Base-by-base conservation (phyloP, 1,140 invertebrate species). In the Bombus pascuorum region DNA sequence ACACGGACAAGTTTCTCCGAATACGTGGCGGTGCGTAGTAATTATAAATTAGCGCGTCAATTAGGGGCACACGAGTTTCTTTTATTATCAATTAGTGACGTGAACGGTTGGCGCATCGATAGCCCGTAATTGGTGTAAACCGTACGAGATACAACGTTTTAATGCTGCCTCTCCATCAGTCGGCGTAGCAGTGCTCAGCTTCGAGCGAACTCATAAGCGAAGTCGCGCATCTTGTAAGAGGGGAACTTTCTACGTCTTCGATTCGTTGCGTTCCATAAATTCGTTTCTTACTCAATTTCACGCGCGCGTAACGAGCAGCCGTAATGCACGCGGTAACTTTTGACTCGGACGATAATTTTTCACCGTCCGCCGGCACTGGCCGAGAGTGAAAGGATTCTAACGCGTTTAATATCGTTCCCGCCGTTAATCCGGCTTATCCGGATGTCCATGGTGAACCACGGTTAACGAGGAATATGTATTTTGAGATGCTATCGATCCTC, bases 231-330 rank as follows among this genome's bases (percentile, higher is more conserved):
- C 34, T n/a, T 34, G 39, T 12, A 18, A 68, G 42, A 25, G n/a
- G 62, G 77, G 32, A 25, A 82, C 80, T 82, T 75, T 75, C 71
- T 66, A 75, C 81, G 57, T 75, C n/a, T 82, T 82, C 72, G 81
- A 82, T 82, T 82, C 81, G 81, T 65, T 59, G 81, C 81, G 71
- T 65, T 82, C 32, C 81, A 82, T 82, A 82, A 82, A 82, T 82
- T 82, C 71, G 81, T 82, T 82, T 82, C 71, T 82, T 73, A 71
- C 80, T 82, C 70, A 62, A 82, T 82, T 82, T 82, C 71, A 82
- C 80, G 80, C 70, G 68, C 80, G 80, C 80, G 80, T 82, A 82
- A 82, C 80, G 80, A 82, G 80, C 70, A 53, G 53, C 80, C 70
- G 80, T 74, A 44, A 82, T 74, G 70, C 71, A 65, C 70, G 78